These are phyloP conservation scores for Paramormyrops hopkinsi DNA, from an alignment of 2,797 vertebrate species.

Conservation along the genomic window DNA sequence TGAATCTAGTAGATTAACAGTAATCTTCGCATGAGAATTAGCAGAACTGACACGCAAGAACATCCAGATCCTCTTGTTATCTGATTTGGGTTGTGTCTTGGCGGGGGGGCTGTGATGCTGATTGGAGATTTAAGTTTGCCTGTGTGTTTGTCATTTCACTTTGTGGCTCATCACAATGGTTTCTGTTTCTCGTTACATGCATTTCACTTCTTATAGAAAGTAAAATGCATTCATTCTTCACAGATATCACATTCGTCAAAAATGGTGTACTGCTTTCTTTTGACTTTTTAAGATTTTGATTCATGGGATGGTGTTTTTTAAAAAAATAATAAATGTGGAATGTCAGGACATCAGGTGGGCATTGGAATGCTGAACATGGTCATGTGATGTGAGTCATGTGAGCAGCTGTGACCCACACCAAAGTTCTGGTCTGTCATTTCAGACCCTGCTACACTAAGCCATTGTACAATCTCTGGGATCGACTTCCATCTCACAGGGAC, in stretches of 20 bases:
- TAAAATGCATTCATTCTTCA: neutral
- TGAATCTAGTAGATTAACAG: neutral
- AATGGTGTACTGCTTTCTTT: neutral
- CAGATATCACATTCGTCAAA: neutral
- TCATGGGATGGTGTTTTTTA: neutral
- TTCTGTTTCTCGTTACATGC: neutral
- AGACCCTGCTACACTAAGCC: conserved; percentile 22
- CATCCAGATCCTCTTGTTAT: neutral
- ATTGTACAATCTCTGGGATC: conserved; percentile 20
- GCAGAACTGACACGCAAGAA: neutral
- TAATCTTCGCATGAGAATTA: neutral
- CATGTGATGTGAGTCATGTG: neutral
- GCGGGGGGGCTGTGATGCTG: neutral
- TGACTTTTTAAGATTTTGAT: neutral
- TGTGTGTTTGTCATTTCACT: neutral
- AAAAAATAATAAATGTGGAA: neutral
- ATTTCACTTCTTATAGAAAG: neutral
- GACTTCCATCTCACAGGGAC: conserved; percentile 14
- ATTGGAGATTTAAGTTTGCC: neutral
- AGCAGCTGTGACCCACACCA: conserved; percentile 19
- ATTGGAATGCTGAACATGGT: neutral
- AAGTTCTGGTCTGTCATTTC: conserved; percentile 11
- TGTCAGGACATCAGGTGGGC: conserved; percentile 10
- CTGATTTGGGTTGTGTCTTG: neutral
- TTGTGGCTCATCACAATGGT: neutral